phyloP scores from a whole-genome alignment of 2,113 vertebrate genomes.

The Phylloscopus trochiloides region DNA sequence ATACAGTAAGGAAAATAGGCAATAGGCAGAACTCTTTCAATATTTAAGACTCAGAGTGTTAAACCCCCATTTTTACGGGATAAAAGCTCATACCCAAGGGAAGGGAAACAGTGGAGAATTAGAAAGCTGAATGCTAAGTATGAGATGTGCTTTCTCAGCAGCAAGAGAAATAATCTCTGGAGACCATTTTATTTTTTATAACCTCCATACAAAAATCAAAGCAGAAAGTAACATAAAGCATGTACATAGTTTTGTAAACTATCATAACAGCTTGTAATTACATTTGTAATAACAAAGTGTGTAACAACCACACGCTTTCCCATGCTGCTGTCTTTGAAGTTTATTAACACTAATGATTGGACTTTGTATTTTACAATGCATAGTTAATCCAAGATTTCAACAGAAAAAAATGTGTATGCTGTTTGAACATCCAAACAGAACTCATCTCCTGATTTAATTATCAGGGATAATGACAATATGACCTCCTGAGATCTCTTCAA shows the following conservation, averaged over 20 bases:
- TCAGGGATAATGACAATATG: not conserved
- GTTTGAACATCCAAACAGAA: not conserved
- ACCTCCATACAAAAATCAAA: not conserved
- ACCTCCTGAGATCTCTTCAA: not conserved
- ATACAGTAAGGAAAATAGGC: not conserved
- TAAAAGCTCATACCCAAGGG: not conserved
- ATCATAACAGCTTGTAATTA: not conserved
- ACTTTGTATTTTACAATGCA: not conserved
- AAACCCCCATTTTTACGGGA: not conserved
- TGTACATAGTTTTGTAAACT: not conserved
- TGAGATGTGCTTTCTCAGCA: not conserved
- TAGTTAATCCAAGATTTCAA: not conserved
- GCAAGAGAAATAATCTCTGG: not conserved
- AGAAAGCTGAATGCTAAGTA: not conserved
- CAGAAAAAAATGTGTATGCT: not conserved
- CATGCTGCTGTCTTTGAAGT: not conserved
- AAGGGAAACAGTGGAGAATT: not conserved
- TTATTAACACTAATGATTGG: not conserved
- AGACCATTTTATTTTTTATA: not conserved
- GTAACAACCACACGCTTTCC: not conserved
- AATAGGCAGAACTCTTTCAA: not conserved
- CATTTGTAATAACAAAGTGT: not conserved
- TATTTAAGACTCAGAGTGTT: not conserved
- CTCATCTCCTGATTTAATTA: not conserved
- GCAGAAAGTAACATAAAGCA: not conserved